A percentile compares a stretch with the other conserved stretches of the same genome.
Conservation (phyloP, 1,140 invertebrate genomes). For the Dysdera silvatica region DNA sequence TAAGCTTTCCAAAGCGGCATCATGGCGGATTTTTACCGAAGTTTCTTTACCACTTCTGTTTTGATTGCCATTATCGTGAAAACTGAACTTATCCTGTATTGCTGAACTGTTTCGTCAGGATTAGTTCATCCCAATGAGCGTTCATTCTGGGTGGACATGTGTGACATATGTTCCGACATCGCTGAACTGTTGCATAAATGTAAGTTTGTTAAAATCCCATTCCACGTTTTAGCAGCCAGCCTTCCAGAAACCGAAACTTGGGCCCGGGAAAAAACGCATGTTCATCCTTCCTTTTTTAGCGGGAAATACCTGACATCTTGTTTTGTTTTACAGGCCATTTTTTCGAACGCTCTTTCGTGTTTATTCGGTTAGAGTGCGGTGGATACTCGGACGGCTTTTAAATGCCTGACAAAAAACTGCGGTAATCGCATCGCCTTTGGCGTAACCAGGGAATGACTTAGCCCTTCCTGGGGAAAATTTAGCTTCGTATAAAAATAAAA, state of each 20-base stretch:
- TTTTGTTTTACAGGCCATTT: neutral
- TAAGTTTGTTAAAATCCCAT: constrained; percentile 35
- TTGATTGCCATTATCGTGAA: constrained; percentile 10
- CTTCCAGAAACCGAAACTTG: neutral
- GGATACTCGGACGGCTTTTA: too few relatives aligned
- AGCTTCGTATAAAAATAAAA: too few relatives aligned
- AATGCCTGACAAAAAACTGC: too few relatives aligned
- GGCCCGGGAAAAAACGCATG: neutral
- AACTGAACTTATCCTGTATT: constrained; percentile 5
- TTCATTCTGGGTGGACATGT: constrained; percentile 36
- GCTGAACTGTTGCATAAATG: constrained; percentile 40
- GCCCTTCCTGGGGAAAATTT: too few relatives aligned
- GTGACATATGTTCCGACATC: constrained; percentile 43
- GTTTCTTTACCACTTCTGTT: constrained; percentile 19
- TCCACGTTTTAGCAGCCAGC: neutral
- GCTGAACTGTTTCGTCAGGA: constrained; percentile 7
- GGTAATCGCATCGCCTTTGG: too few relatives aligned
- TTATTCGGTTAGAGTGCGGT: constrained; percentile 24
- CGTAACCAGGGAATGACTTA: too few relatives aligned
- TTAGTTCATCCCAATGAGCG: constrained; percentile 21
- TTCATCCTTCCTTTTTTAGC: neutral
- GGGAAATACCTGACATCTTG: neutral
- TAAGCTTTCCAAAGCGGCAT: constrained; percentile 19
- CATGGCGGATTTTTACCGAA: constrained; percentile 11
- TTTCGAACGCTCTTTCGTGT: neutral